Evolutionary conservation across 2,797 vertebrate genomes (phyloP).

Genomic region (Podarcis siculus): DNA sequence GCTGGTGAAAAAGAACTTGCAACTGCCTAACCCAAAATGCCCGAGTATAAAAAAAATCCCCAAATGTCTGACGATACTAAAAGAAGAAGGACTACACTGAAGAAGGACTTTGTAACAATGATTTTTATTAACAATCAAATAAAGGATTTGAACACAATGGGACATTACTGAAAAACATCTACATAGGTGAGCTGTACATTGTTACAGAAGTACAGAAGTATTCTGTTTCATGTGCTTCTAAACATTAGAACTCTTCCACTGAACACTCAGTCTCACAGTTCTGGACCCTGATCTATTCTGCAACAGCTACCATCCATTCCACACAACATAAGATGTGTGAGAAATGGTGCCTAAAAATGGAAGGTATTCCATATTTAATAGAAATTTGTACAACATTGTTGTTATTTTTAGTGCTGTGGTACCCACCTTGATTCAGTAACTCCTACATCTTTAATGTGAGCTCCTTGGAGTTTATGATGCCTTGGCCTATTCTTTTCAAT

Average conservation of each 20-base stretch:
- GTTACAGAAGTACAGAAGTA: conserved; percentile 46
- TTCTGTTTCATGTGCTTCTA: conserved; percentile 18
- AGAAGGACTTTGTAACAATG: conserved; percentile 43
- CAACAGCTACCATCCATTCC: neutral
- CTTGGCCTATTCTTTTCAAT: neutral
- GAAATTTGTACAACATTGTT: neutral
- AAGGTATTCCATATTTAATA: neutral
- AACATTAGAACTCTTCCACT: neutral
- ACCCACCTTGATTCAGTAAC: neutral
- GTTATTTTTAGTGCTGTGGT: neutral
- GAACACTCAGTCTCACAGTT: neutral
- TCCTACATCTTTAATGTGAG: neutral
- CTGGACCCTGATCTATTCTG: neutral
- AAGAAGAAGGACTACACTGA: neutral
- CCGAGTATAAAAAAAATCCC: neutral
- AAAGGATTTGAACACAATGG: conserved; percentile 43
- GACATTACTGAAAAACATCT: conserved; percentile 39
- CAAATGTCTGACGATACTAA: neutral
- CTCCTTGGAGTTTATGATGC: neutral
- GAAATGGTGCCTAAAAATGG: neutral
- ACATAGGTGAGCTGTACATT: conserved; percentile 37
- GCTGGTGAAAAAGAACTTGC: neutral
- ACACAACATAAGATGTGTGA: neutral
- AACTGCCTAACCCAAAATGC: neutral
- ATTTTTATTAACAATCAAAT: conserved; percentile 67